Base-by-base conservation (phyloP, 1,140 invertebrate genomes). In the Coenobita brevimanus region DNA sequence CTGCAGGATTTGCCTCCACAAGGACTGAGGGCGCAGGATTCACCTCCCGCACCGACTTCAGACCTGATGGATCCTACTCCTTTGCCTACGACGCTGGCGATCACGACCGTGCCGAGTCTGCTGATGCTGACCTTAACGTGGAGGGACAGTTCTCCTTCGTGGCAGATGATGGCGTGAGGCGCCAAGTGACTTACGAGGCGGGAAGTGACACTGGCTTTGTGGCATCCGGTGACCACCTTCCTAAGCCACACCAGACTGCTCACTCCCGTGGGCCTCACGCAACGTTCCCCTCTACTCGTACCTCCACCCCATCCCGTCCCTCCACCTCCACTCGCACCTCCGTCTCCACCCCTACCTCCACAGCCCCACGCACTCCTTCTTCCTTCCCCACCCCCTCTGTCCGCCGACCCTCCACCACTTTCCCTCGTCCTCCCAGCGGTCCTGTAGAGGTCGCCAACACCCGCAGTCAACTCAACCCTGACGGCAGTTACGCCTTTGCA, bases 21-120 rank as follows among this genome's bases (percentile, higher is more conserved):
- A n/a, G n/a, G n/a, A n/a, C n/a, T n/a, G n/a, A n/a, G n/a, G n/a
- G n/a, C 24, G 73, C 41, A 76, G 38, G 24, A 43, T 38, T 43
- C 73, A 76, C 27, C 33, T 43, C 73, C 0, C 78, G 57, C 15
- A 80, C 46, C 33, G 43, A 38, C 24, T 21, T 24, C 13, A 69
- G 33, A 15, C 46, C 69, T 36, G 90, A 90, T 82, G 88, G 67
- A 17, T 87, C 82, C 17, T 91, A 90, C 60, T 79, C 80, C 24
- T 90, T 89, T 73, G 67, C 75, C 15, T 91, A 84, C 46, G 69
- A 90, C 13, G 89, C 90, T 13, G 91, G 91, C 46, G 91, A 90
- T 15, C 91, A 91, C 71, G 73, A 79, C 3, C 62, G 91, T 17
- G 69, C 89, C 43, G 84, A 88, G 50, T 81, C 84, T 62, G 76